Conservation (phyloP, 2,113 vertebrate genomes). For the Ptychochromis oligacanthus region DNA sequence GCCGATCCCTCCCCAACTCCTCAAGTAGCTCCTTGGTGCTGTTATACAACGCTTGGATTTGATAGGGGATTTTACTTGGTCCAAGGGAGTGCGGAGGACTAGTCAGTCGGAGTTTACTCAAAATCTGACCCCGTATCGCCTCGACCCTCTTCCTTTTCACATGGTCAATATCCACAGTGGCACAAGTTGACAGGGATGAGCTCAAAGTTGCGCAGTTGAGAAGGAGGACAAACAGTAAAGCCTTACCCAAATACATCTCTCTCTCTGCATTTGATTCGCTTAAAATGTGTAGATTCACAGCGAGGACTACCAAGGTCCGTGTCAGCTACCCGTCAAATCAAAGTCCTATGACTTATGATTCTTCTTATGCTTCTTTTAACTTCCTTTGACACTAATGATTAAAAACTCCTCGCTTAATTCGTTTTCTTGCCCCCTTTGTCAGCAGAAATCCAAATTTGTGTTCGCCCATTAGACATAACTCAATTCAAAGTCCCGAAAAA, state of each 20-base stretch:
- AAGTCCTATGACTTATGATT: neutral
- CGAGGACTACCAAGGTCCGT: conserved; percentile 29
- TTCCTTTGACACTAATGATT: neutral
- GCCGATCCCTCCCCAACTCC: conserved; percentile 84
- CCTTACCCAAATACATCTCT: conserved; percentile 88
- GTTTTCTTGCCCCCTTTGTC: conserved; percentile 42
- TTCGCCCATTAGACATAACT: conserved; percentile 52
- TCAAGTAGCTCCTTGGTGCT: conserved; percentile 92
- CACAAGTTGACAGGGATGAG: conserved; percentile 90
- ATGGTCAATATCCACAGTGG: conserved; percentile 90
- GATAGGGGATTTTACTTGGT: conserved; percentile 86
- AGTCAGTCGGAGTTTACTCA: conserved; percentile 90
- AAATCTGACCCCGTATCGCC: conserved; percentile 91
- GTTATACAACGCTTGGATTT: conserved; percentile 90
- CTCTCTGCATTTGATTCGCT: conserved; percentile 48
- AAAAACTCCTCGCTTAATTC: conserved; percentile 11
- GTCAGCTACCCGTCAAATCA: neutral
- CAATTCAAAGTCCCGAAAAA: conserved; percentile 39
- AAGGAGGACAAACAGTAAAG: conserved; percentile 84
- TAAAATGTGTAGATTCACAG: conserved; percentile 17
- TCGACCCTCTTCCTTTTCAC: conserved; percentile 91
- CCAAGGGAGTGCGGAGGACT: conserved; percentile 85
- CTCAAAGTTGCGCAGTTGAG: conserved; percentile 87
- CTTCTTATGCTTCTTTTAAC: neutral
- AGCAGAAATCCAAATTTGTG: conserved; percentile 49